These are phyloP conservation scores for Enteromius thamalakanensis DNA, from an alignment of 2,797 vertebrate species.

Conservation along the genomic window DNA sequence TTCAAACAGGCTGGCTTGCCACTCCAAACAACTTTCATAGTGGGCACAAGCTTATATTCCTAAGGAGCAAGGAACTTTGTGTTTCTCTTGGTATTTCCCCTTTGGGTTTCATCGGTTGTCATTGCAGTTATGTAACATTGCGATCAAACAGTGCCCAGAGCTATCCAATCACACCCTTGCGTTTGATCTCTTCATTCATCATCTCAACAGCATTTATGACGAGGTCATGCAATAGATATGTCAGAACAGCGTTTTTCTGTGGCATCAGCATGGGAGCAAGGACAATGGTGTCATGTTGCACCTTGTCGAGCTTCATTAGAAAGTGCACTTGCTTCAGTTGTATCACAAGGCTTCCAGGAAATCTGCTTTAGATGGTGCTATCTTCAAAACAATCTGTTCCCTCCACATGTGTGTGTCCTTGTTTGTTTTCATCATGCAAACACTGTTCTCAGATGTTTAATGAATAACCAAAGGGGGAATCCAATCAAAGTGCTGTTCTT, in stretches of 20 bases:
- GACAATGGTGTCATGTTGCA: conserved; percentile 60
- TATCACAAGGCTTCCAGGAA: conserved; percentile 70
- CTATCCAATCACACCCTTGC: neutral
- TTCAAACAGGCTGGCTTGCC: neutral
- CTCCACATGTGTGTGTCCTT: conserved; percentile 43
- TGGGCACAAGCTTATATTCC: neutral
- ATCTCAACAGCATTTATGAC: neutral
- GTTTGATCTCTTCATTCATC: conserved; percentile 20
- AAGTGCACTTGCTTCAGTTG: conserved; percentile 65
- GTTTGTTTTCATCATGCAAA: conserved; percentile 56
- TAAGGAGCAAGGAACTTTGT: neutral
- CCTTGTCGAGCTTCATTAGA: conserved; percentile 72
- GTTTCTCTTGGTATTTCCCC: neutral
- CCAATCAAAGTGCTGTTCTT: conserved; percentile 21
- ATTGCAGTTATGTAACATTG: neutral
- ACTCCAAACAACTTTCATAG: neutral
- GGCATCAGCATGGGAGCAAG: conserved; percentile 47
- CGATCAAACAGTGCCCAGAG: neutral
- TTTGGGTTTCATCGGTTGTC: neutral
- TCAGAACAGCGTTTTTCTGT: conserved; percentile 17
- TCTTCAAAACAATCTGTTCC: conserved; percentile 68
- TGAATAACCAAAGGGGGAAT: conserved; percentile 51
- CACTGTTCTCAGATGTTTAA: conserved; percentile 54
- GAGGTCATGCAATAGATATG: neutral
- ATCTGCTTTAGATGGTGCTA: conserved; percentile 66